A percentile compares a stretch with the other conserved stretches of the same genome.
Evolutionary conservation across 1,140 invertebrate genomes (phyloP).

Genomic region (Galleria mellonella): DNA sequence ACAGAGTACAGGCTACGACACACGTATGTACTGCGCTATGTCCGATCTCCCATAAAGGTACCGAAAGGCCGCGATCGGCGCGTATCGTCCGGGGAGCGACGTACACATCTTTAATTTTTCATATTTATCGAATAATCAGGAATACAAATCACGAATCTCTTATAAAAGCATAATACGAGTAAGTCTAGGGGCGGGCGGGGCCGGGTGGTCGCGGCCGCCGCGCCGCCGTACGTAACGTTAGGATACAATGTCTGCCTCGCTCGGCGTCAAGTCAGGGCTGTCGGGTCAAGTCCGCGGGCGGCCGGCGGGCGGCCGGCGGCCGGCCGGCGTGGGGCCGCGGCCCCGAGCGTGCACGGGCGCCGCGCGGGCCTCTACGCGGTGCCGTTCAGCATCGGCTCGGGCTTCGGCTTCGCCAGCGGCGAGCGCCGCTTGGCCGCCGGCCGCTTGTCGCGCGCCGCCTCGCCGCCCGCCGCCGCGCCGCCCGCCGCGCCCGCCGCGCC

Average conservation of each 20-base stretch:
- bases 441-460: constrained; percentile 49
- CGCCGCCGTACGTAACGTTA: constrained; percentile 5
- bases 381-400: constrained; percentile 38
- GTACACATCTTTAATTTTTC: constrained; percentile 54
- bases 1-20: constrained; percentile 52
- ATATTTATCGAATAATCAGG: constrained; percentile 63
- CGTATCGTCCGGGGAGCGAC: constrained; percentile 50
- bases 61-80: constrained; percentile 34
- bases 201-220: constrained; percentile 7
- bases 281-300: constrained; percentile 27
- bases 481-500: constrained; percentile 23
- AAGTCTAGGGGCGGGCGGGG: constrained; percentile 33
- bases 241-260: constrained; percentile 1
- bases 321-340: neutral
- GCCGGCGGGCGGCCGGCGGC: constrained; percentile 36
- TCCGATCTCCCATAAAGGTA: constrained; percentile 41
- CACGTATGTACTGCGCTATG: constrained; percentile 39
- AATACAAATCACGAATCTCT: constrained; percentile 71
- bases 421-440: constrained; percentile 27
- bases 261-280: constrained; percentile 34
- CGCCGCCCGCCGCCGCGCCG: constrained; percentile 25
- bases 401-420: constrained; percentile 28
- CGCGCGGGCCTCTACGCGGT: constrained; percentile 22
- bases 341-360: constrained; percentile 10
- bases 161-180: constrained; percentile 67